phyloP scores from a whole-genome alignment of 2,113 vertebrate genomes.

The Trichomycterus rosablanca region DNA sequence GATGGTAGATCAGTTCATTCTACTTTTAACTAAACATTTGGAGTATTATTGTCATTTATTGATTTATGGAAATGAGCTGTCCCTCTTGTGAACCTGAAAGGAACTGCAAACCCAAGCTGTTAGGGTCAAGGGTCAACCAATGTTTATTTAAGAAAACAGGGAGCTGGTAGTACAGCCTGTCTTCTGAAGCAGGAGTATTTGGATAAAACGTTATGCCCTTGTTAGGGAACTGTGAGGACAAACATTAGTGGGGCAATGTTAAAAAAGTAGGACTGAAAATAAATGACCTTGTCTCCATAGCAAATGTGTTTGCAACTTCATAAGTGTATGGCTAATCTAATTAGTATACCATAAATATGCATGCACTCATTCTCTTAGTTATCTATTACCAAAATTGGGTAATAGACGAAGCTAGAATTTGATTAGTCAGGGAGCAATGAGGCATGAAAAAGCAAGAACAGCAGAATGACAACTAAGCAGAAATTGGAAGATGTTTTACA shows the following conservation, averaged over 20 bases:
- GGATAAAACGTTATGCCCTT: neutral
- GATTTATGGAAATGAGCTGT: no score
- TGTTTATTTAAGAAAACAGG: no score
- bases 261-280: neutral
- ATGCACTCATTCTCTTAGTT: neutral
- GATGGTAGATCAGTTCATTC: no score
- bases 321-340: neutral
- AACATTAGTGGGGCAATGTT: constrained; percentile 12
- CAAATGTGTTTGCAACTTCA: constrained; percentile 3
- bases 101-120: no score
- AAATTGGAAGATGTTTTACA: no score
- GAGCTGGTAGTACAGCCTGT: no score
- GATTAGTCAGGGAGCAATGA: neutral
- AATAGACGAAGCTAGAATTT: neutral
- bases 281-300: neutral
- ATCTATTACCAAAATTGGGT: neutral
- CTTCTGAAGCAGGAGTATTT: constrained; percentile 5
- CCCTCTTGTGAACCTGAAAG: no score
- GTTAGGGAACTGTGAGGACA: constrained; percentile 6
- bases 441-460: neutral
- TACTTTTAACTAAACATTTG: no score
- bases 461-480: no score
- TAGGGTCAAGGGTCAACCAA: no score
- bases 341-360: neutral
- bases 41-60: no score